Conservation (phyloP, 1,140 invertebrate genomes). For the Atta texana region DNA sequence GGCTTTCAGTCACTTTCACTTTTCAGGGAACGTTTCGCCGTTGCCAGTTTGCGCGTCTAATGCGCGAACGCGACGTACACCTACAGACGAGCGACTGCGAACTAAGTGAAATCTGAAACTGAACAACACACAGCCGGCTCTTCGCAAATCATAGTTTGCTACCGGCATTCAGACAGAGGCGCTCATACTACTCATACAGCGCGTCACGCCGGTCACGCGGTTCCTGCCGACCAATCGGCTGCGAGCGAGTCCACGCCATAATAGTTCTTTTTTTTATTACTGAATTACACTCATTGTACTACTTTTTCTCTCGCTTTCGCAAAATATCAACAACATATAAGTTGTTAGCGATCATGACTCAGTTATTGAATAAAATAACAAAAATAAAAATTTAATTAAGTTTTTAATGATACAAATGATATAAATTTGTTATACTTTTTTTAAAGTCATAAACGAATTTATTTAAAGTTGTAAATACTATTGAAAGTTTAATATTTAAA, state of each 20-base stretch:
- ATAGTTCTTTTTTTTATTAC: too few relatives aligned
- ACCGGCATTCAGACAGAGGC: background rate
- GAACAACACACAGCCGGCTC: background rate
- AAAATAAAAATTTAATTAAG: too few relatives aligned
- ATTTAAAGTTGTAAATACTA: too few relatives aligned
- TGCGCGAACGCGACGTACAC: background rate
- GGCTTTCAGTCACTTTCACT: background rate
- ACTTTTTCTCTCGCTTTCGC: too few relatives aligned
- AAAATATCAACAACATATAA: too few relatives aligned
- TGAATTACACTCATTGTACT: too few relatives aligned
- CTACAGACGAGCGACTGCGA: background rate
- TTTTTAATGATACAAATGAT: too few relatives aligned
- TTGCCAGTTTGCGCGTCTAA: background rate
- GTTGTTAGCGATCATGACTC: too few relatives aligned
- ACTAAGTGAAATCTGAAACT: background rate
- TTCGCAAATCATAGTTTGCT: background rate
- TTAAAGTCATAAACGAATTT: too few relatives aligned
- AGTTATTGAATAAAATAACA: too few relatives aligned
- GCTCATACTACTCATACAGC: background rate
- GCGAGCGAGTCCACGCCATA: background rate
- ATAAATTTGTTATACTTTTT: too few relatives aligned
- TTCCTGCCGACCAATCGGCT: slow-evolving; percentile 6
- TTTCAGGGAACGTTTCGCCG: background rate
- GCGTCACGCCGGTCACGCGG: slow-evolving; percentile 2
- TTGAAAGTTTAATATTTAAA: too few relatives aligned